These are phyloP conservation scores for Mola mola DNA, from an alignment of 2,113 vertebrate genomes.

Conservation along the genomic window DNA sequence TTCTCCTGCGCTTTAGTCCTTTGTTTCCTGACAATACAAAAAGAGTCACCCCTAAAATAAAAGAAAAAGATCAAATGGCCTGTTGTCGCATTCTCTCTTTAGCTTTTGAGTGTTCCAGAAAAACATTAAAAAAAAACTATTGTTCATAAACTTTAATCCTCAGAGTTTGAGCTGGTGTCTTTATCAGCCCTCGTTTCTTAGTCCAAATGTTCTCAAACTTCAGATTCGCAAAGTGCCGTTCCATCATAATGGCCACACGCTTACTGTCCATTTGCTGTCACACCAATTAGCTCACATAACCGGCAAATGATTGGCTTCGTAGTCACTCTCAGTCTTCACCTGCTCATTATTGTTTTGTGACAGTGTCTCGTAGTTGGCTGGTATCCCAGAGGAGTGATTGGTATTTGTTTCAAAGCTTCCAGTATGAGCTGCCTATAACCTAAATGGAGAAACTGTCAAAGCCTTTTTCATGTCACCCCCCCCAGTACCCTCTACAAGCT, in stretches of 20 bases:
- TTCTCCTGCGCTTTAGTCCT: not conserved
- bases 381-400: slow-evolving; percentile 63
- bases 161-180: too few relatives aligned
- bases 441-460: slow-evolving; percentile 78
- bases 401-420: slow-evolving; percentile 75
- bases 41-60: too few relatives aligned
- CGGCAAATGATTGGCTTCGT: slow-evolving; percentile 51
- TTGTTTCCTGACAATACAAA: not conserved
- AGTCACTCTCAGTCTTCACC: slow-evolving; percentile 23
- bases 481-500: not conserved
- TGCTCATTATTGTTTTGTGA: slow-evolving; percentile 42
- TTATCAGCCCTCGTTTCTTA: not conserved
- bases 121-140: too few relatives aligned
- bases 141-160: too few relatives aligned
- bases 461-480: slow-evolving; percentile 48
- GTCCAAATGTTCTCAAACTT: not conserved
- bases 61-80: too few relatives aligned
- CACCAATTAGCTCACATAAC: slow-evolving; percentile 62
- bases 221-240: not conserved
- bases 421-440: slow-evolving; percentile 61
- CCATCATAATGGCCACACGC: not conserved
- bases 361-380: slow-evolving; percentile 57
- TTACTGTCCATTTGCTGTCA: slow-evolving; percentile 25
- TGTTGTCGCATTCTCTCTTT: too few relatives aligned
- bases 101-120: too few relatives aligned